These are phyloP conservation scores for Hirtodrosophila cameraria DNA, from an alignment of 2,888 invertebrate species.

Conservation along the genomic window DNA sequence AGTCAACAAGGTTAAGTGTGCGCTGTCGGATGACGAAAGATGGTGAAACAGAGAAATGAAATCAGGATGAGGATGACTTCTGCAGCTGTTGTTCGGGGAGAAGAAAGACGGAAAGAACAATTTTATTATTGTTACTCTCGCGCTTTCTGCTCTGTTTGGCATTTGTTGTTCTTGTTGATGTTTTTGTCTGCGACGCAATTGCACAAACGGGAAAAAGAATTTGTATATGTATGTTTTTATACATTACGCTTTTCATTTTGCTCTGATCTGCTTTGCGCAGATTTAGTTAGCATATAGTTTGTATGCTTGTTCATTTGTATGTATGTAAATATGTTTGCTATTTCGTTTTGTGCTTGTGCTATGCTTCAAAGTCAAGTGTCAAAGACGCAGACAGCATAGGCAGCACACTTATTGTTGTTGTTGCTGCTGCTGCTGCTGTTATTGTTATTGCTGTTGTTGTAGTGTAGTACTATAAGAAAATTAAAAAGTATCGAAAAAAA, in stretches of 20 bases:
- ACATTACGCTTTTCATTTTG: constrained; percentile 46
- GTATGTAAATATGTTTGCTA: too few relatives aligned
- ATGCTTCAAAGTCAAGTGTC: constrained; percentile 79
- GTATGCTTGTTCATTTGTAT: too few relatives aligned
- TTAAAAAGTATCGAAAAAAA: constrained; percentile 59
- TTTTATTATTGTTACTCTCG: constrained; percentile 39
- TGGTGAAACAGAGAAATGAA: constrained; percentile 23
- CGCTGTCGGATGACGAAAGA: constrained; percentile 32
- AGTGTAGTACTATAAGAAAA: constrained; percentile 43
- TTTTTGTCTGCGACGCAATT: constrained; percentile 74
- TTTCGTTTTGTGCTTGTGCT: constrained; percentile 33
- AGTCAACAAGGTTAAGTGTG: constrained; percentile 67
- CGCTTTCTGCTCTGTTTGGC: constrained; percentile 46
- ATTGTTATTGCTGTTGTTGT: constrained; percentile 37
- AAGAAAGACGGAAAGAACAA: constrained; percentile 10
- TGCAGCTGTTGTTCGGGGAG: constrained; percentile 15
- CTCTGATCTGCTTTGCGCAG: constrained; percentile 48
- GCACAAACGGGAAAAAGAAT: constrained; percentile 53
- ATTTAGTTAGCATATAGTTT: too few relatives aligned
- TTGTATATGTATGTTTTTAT: constrained; percentile 8
- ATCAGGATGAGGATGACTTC: constrained; percentile 41
- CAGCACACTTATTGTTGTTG: constrained; percentile 44
- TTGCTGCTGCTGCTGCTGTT: constrained; percentile 25
- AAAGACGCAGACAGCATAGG: constrained; percentile 62
- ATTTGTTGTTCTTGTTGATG: constrained; percentile 43